phyloP scores from a whole-genome alignment of 2,888 invertebrate genomes.

The Dryocosmus kuriphilus region DNA sequence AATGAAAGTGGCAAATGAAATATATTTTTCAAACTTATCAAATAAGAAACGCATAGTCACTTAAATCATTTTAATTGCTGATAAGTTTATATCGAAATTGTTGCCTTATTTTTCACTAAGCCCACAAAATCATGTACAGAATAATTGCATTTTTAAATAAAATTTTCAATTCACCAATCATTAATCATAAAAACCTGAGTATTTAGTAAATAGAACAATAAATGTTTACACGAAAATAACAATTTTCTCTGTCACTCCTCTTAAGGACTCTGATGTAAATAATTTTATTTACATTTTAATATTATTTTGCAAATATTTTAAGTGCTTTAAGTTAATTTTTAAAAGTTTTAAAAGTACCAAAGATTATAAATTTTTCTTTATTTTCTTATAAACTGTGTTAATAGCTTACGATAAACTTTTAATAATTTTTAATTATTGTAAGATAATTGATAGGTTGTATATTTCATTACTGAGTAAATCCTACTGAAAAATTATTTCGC shows the following conservation, averaged over 20 bases:
- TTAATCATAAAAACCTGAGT: not conserved
- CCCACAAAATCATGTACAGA: not conserved
- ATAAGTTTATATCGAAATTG: not conserved
- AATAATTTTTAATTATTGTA: not conserved
- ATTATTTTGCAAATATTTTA: too few species aligned
- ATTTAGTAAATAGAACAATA: not conserved
- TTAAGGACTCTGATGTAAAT: conserved; percentile 11
- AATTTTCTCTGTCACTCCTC: not conserved
- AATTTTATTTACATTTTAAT: not conserved
- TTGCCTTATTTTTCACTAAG: not conserved
- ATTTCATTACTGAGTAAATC: not conserved
- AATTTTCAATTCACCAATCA: not conserved
- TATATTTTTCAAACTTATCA: not conserved
- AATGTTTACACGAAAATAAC: conserved; percentile 10
- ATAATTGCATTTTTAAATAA: not conserved
- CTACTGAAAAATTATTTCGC: not conserved
- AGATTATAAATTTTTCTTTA: conserved; percentile 6
- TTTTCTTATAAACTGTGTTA: conserved; percentile 16
- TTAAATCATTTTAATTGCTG: not conserved
- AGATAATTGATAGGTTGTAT: not conserved
- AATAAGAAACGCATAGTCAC: not conserved
- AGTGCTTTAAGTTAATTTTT: too few species aligned
- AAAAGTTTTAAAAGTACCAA: not conserved
- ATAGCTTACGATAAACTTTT: conserved; percentile 11
- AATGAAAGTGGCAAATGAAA: not conserved